Conservation (phyloP, 1,140 invertebrate species). For the Chelonus insularis region DNA sequence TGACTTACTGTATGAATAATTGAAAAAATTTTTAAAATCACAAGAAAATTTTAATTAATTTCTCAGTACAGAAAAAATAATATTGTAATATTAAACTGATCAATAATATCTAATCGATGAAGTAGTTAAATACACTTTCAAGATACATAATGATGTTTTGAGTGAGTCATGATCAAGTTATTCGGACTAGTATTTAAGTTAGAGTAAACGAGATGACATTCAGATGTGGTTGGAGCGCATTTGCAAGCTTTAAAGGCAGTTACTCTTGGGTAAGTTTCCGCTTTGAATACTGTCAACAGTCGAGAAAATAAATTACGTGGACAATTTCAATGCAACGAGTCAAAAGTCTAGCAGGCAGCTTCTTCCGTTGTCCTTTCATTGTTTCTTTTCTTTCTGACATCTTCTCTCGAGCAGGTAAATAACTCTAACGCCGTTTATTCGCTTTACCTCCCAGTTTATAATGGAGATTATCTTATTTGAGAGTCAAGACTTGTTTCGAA, state of each 20-base stretch:
- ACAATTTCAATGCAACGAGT: not conserved
- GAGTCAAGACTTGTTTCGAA: constrained; percentile 21
- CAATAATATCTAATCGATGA: no score
- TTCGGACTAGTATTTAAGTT: no score
- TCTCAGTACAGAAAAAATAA: no score
- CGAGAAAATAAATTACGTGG: not conserved
- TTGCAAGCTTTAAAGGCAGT: constrained; percentile 2
- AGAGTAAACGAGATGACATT: no score
- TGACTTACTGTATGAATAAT: no score
- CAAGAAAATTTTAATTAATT: no score
- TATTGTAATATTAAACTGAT: no score
- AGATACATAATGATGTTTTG: no score
- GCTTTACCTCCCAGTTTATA: constrained; percentile 54
- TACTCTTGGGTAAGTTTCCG: constrained; percentile 44
- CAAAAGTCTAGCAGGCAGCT: not conserved
- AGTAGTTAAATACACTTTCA: no score
- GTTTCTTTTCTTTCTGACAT: constrained; percentile 17
- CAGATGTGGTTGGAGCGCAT: no score
- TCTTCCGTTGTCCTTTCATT: constrained; percentile 2
- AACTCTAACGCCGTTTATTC: constrained; percentile 53
- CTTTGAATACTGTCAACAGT: not conserved
- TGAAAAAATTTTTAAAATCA: no score
- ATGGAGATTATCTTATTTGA: constrained; percentile 61
- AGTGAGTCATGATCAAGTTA: no score
- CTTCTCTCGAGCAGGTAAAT: constrained; percentile 50